Percentiles rank a stretch among this genome's conserved stretches.
These are phyloP conservation scores for Mirza zaza DNA, from an alignment of 2,113 vertebrate species.

Conservation along the genomic window DNA sequence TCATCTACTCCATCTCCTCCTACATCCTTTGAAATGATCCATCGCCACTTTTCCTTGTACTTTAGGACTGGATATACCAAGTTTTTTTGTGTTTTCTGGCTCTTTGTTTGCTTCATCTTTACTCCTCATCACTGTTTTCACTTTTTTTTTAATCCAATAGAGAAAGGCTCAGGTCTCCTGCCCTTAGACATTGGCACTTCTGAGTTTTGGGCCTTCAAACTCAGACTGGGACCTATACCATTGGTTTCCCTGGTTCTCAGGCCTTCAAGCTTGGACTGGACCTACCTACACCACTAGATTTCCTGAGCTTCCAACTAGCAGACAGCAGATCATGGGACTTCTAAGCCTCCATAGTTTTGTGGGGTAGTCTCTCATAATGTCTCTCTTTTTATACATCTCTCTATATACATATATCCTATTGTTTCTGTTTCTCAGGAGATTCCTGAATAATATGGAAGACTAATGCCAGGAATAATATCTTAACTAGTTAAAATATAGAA, in stretches of 20 bases:
- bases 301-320: neutral
- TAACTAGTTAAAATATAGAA: neutral
- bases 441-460: neutral
- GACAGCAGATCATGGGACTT: neutral
- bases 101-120: neutral
- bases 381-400: no score
- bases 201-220: neutral
- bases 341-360: neutral
- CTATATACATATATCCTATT: neutral
- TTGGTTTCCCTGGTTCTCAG: neutral
- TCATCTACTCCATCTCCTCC: neutral
- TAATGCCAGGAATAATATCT: neutral
- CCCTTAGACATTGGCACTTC: neutral
- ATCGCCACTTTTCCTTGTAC: neutral
- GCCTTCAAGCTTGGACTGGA: neutral
- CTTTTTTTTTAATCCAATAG: neutral
- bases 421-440: neutral
- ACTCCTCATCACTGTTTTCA: neutral
- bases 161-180: neutral
- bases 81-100: neutral
- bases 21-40: neutral
- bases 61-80: neutral
- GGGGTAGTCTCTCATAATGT: neutral
- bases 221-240: neutral
- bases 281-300: rapidly evolving